phyloP scores from a whole-genome alignment of 2,113 vertebrate genomes.

The Speoplatyrhinus poulsoni region DNA sequence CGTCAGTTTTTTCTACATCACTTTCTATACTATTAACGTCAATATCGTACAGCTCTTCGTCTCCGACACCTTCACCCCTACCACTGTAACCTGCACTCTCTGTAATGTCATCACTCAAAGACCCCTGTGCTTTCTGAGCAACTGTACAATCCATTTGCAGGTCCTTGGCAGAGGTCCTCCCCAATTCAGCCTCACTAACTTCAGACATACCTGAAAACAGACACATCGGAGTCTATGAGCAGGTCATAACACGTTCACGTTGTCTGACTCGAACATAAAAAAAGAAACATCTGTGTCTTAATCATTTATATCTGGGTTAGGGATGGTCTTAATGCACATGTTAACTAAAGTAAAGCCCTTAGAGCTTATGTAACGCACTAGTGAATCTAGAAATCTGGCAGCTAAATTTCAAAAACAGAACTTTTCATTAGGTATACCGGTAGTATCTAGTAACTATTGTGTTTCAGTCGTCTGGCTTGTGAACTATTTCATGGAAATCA shows the following conservation, averaged over 20 bases:
- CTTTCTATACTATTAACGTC: conserved; percentile 50
- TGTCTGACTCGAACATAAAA: background rate
- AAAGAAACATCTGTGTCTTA: too few relatives aligned
- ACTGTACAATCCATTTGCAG: conserved; percentile 57
- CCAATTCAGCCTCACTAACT: conserved; percentile 71
- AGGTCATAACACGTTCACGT: conserved; percentile 3
- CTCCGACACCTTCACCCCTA: conserved; percentile 19
- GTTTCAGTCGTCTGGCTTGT: too few relatives aligned
- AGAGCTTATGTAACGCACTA: too few relatives aligned
- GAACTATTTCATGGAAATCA: too few relatives aligned
- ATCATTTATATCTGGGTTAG: too few relatives aligned
- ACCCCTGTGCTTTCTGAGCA: conserved; percentile 49
- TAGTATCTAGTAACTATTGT: too few relatives aligned
- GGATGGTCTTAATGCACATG: too few relatives aligned
- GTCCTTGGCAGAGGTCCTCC: conserved; percentile 59
- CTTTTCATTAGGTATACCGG: too few relatives aligned
- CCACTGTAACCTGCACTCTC: conserved; percentile 39
- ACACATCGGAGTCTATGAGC: conserved; percentile 56
- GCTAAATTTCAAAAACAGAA: too few relatives aligned
- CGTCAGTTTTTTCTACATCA: conserved; percentile 20
- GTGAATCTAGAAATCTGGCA: too few relatives aligned
- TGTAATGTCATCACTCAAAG: conserved; percentile 43
- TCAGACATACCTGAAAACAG: conserved; percentile 80
- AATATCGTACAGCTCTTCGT: conserved; percentile 51
- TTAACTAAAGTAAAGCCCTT: too few relatives aligned